Evolutionary conservation across 2,797 vertebrate species (phyloP).

Genomic region (Schizopygopsis pylzovi): DNA sequence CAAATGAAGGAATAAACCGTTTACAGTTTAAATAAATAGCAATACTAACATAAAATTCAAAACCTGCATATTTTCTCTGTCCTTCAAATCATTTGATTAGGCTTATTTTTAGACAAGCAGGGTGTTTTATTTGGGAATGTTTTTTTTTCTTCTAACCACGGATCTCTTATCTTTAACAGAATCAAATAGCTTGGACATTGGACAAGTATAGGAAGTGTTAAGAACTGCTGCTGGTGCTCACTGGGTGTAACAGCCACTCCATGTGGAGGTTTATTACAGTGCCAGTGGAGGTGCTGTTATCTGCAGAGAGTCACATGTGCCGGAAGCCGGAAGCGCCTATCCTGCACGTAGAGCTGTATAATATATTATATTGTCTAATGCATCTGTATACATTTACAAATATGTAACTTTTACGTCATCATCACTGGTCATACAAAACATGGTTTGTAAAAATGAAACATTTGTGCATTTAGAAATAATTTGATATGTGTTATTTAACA

Average conservation of each 20-base stretch:
- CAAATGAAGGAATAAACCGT: background rate
- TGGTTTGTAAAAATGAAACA: background rate
- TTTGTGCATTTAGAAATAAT: background rate
- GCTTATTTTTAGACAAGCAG: background rate
- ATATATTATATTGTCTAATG: background rate
- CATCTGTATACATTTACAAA: background rate
- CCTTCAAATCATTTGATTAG: background rate
- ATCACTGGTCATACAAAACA: background rate
- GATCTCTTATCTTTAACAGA: conserved; percentile 29
- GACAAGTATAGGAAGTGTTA: background rate
- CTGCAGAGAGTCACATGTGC: conserved; percentile 52
- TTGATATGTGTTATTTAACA: background rate
- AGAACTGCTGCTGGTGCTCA: conserved; percentile 68
- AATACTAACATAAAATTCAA: background rate
- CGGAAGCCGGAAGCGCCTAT: conserved; percentile 11
- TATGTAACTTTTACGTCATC: background rate
- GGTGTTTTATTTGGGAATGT: background rate
- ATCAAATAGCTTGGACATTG: background rate
- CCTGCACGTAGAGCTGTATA: no score
- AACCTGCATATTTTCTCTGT: background rate
- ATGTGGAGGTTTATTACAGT: conserved; percentile 83
- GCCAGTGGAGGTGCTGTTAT: conserved; percentile 88
- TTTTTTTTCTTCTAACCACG: background rate
- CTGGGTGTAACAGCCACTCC: conserved; percentile 94
- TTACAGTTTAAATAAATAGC: background rate